Percentiles rank a stretch among this genome's conserved stretches.
Evolutionary conservation across 2,797 vertebrate species (phyloP).

Genomic region (Meriones psammophilus): DNA sequence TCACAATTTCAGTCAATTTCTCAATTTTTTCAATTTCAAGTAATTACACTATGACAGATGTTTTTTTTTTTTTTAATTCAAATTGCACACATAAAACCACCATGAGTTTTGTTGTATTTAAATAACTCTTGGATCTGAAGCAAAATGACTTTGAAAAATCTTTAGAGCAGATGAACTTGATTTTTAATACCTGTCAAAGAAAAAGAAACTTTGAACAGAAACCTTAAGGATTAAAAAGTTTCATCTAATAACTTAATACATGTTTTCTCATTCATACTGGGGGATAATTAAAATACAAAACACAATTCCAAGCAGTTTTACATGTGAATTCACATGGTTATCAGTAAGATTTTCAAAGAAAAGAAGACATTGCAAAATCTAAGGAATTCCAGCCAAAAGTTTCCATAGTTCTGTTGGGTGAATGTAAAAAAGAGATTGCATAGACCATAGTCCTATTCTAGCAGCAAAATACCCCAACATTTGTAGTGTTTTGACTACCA

Average conservation of each 20-base stretch:
- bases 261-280: neutral
- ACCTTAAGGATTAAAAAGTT: neutral
- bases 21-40: neutral
- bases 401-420: neutral
- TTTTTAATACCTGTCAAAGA: neutral
- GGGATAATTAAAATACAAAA: neutral
- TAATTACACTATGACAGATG: neutral
- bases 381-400: neutral
- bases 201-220: neutral
- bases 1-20: no score
- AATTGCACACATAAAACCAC: neutral
- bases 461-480: neutral
- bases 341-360: neutral
- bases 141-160: neutral
- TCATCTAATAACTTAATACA: neutral
- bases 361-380: neutral
- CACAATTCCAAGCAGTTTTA: neutral
- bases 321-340: neutral
- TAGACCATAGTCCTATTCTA: neutral
- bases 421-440: neutral
- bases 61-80: no score
- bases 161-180: neutral
- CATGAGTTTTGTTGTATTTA: neutral
- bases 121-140: neutral
- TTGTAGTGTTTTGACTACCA: neutral